Percentiles rank a stretch among this genome's conserved stretches.
These are phyloP conservation scores for Colletes latitarsis DNA, from an alignment of 1,140 invertebrate genomes.

Conservation along the genomic window DNA sequence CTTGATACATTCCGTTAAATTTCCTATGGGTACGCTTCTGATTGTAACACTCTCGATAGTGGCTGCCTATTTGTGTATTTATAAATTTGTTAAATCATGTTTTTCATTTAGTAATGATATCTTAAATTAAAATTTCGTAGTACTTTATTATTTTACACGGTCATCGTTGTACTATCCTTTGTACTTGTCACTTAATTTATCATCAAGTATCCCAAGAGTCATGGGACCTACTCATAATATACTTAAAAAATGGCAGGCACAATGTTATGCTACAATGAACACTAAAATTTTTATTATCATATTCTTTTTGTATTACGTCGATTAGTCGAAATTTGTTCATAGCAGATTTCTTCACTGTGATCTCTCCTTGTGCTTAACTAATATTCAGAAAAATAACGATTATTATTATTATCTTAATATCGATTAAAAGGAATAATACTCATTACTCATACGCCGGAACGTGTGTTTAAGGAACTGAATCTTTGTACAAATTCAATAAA, in stretches of 20 bases:
- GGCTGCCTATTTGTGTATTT: constrained; percentile 67
- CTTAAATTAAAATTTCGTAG: constrained; percentile 68
- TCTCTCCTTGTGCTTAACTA: constrained; percentile 41
- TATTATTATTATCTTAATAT: constrained; percentile 15
- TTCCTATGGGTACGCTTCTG: constrained; percentile 63
- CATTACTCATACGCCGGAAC: constrained; percentile 38
- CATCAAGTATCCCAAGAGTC: constrained; percentile 62
- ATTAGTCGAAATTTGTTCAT: constrained; percentile 21
- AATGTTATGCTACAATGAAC: constrained; percentile 24
- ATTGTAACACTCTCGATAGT: constrained; percentile 70
- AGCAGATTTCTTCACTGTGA: constrained; percentile 38
- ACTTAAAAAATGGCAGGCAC: constrained; percentile 50
- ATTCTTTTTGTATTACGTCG: constrained; percentile 10
- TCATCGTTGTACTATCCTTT: constrained; percentile 55
- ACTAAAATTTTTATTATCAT: constrained; percentile 27
- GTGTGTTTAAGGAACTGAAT: constrained; percentile 31
- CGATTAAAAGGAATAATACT: constrained; percentile 52
- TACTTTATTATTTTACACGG: constrained; percentile 60
- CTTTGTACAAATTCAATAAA: constrained; percentile 50
- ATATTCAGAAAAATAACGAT: constrained; percentile 20
- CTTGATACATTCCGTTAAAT: constrained; percentile 66
- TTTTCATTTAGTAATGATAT: constrained; percentile 66
- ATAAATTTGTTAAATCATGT: constrained; percentile 61
- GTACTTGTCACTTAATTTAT: constrained; percentile 60
- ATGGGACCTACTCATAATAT: constrained; percentile 57